phyloP scores from a whole-genome alignment of 2,797 vertebrate species.

The Ibycter americanus region DNA sequence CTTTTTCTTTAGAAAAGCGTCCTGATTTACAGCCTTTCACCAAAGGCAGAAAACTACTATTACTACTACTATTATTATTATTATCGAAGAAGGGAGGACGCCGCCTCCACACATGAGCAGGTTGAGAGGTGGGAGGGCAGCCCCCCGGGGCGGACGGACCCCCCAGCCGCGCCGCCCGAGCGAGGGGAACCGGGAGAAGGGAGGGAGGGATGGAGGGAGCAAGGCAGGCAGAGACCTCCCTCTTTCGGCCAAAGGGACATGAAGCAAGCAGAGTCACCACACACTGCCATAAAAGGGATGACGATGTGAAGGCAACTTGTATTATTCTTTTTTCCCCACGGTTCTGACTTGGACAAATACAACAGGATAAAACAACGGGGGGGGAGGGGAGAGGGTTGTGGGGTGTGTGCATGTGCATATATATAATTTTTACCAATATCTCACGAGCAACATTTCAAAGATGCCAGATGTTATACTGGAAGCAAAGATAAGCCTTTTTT shows the following conservation, averaged over 20 bases:
- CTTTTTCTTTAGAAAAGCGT: background rate
- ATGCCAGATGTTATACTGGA: accelerated
- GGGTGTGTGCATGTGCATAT: too few relatives aligned
- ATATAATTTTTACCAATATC: accelerated
- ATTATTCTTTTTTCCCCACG: accelerated
- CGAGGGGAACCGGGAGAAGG: too few relatives aligned
- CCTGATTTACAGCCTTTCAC: background rate
- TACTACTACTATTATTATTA: too few relatives aligned
- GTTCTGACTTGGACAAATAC: background rate
- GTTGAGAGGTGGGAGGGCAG: too few relatives aligned
- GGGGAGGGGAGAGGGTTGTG: accelerated
- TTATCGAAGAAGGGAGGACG: background rate
- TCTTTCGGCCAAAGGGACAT: background rate
- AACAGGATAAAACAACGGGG: accelerated
- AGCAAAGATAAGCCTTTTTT: background rate
- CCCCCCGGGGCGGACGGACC: too few relatives aligned
- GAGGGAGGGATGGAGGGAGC: background rate
- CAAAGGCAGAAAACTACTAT: background rate
- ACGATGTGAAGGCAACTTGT: background rate
- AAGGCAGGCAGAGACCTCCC: background rate
- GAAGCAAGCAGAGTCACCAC: background rate
- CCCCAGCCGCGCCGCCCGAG: background rate
- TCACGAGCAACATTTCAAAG: background rate
- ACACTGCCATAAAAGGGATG: background rate
- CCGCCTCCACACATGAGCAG: too few relatives aligned